Evolutionary conservation across 2,113 vertebrate species (phyloP).

Genomic region (Carassius gibelio): DNA sequence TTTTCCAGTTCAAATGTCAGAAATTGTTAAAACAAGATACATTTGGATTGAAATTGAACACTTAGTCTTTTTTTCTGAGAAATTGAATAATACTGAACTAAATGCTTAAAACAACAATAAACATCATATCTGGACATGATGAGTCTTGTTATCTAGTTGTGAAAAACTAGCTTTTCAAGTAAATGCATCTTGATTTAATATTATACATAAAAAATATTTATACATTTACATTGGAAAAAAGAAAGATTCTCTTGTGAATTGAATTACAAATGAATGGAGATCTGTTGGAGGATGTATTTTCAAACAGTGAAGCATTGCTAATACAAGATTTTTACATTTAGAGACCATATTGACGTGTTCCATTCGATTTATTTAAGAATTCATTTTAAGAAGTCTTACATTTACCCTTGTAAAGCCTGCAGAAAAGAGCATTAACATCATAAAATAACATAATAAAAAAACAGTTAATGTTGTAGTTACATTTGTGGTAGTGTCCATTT

Average conservation of each 20-base stretch:
- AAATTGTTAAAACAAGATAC: not conserved
- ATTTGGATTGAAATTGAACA: not conserved
- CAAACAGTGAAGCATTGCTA: no score
- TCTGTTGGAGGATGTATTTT: no score
- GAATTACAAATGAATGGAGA: no score
- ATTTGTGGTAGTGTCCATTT: no score
- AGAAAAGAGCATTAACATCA: no score
- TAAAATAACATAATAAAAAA: no score
- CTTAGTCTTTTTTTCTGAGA: not conserved
- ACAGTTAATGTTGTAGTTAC: no score
- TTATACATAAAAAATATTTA: not conserved
- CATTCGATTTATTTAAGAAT: not conserved
- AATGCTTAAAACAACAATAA: not conserved
- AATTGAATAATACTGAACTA: not conserved
- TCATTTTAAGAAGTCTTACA: no score
- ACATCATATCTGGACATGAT: no score
- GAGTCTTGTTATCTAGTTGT: not conserved
- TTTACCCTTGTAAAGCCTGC: no score
- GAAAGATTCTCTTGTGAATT: not conserved
- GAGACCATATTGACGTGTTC: no score
- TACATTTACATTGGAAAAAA: not conserved
- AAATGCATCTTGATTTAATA: not conserved
- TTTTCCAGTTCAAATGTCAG: not conserved
- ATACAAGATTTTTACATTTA: no score
- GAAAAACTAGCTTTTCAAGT: not conserved